Evolutionary conservation across 2,113 vertebrate species (phyloP), one percentile per base, ranked within the genome.

Genomic region (Nycticorax nycticorax): DNA sequence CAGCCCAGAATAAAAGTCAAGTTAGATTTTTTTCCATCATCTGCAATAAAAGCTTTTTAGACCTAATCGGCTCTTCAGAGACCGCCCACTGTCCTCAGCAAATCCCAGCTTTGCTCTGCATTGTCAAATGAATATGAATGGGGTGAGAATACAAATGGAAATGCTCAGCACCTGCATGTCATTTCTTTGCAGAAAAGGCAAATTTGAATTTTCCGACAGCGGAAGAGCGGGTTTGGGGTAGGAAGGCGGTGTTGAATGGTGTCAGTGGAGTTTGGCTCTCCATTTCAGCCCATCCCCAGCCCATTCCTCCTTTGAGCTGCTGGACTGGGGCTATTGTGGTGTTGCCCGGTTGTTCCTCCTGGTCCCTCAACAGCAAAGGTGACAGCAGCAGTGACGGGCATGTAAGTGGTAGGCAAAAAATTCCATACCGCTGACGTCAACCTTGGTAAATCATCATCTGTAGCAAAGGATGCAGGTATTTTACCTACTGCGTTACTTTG

Each of bases 51-150:
- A 89, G 48, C 76, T 86, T 91, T 89, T 75, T 32, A 80, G 57
- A 60, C 23, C 48, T 94, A 79, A 89, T 89, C 87, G 92, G 69
- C 64, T 87, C 77, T 78, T 87, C 68, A 66, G 94, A 69, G 91
- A 45, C 56, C 82, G n/a, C 11, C 10, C 37, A 4, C 56, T 45
- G 72, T 50, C 47, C 62, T n/a, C 74, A 52, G 41, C 41, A 78
- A 74, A 78, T 74, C 60, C 69, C 60, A 37, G 1, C 41, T 19
- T 67, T 48, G 35, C 64, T 60, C 41, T 55, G 3, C 9, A 0
- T 6, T 91, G 66, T 66, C 47, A 24, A 19, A 57, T 88, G 28
- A 62, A 62, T 57, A n/a, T 66, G 66, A 14, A 62, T 63, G 60
- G 5, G 39, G 11, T 66, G 71, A 85, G 45, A 72, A 69, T 71